These are phyloP conservation scores for Diplolepis rosae DNA, from an alignment of 2,888 invertebrate species.

Conservation along the genomic window DNA sequence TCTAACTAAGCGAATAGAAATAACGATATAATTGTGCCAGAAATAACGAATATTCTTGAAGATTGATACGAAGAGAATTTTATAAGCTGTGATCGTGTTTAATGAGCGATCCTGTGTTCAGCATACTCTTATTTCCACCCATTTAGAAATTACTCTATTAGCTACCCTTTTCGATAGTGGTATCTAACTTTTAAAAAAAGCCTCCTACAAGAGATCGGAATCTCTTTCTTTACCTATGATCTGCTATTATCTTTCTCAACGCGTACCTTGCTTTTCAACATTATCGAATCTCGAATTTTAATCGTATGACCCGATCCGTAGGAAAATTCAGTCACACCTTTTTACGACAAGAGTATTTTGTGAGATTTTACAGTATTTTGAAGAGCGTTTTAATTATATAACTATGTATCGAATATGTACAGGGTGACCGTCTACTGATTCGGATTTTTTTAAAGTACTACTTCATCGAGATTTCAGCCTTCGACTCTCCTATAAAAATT, in stretches of 20 bases:
- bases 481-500: not conserved
- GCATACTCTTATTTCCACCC: slow-evolving; percentile 12
- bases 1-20: slow-evolving; percentile 3
- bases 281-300: slow-evolving; percentile 46
- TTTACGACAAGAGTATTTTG: slow-evolving; percentile 71
- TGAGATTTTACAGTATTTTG: slow-evolving; percentile 73
- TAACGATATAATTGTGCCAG: slow-evolving; percentile 13
- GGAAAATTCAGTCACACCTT: slow-evolving; percentile 56
- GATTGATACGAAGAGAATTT: not conserved
- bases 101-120: slow-evolving; percentile 3
- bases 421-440: slow-evolving; percentile 69
- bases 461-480: slow-evolving; percentile 42
- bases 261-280: slow-evolving; percentile 41
- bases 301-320: slow-evolving; percentile 51
- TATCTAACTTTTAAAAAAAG: not conserved
- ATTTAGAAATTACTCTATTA: slow-evolving; percentile 5
- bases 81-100: not conserved
- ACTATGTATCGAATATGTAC: slow-evolving; percentile 69
- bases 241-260: slow-evolving; percentile 37
- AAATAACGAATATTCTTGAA: not conserved
- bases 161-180: not conserved
- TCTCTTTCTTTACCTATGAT: slow-evolving; percentile 33
- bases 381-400: slow-evolving; percentile 70
- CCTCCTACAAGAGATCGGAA: slow-evolving; percentile 8
- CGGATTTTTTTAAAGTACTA: slow-evolving; percentile 51